Percentiles rank a stretch among this genome's conserved stretches.
These are phyloP conservation scores for Rhopilema esculentum DNA, from an alignment of 30 jellyfish, hydroid and myxozoan genomes.

Conservation along the genomic window DNA sequence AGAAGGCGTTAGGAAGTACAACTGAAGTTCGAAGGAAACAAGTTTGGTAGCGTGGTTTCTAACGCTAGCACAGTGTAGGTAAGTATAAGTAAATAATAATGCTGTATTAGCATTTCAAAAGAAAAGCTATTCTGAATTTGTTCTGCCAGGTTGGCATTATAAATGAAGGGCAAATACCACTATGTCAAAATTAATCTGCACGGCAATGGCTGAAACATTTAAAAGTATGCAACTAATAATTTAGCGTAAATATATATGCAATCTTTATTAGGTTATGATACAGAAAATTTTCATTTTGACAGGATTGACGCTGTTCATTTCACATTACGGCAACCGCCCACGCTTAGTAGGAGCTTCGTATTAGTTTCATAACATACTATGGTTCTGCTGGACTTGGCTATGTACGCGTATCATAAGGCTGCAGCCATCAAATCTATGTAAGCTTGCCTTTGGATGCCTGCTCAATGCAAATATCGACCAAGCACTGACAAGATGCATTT, in stretches of 20 bases:
- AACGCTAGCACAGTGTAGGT: too few relatives aligned
- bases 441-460: not conserved
- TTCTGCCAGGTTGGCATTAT: too few relatives aligned
- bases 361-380: not conserved
- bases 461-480: not conserved
- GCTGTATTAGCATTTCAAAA: too few relatives aligned
- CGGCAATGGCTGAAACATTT: not conserved
- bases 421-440: not conserved
- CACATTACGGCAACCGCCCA: not conserved
- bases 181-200: not conserved
- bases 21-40: too few relatives aligned
- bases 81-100: too few relatives aligned
- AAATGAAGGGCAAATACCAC: too few relatives aligned
- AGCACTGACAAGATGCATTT: not conserved
- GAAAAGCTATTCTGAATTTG: not conserved
- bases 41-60: too few relatives aligned
- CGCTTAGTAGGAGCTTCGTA: not conserved
- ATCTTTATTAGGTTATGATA: not conserved
- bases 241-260: not conserved
- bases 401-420: not conserved
- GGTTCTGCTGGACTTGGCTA: not conserved
- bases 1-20: too few relatives aligned
- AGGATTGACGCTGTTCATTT: not conserved
- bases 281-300: not conserved
- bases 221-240: not conserved